Conservation (phyloP, 1,140 invertebrate genomes). For the Mylabris phalerata region DNA sequence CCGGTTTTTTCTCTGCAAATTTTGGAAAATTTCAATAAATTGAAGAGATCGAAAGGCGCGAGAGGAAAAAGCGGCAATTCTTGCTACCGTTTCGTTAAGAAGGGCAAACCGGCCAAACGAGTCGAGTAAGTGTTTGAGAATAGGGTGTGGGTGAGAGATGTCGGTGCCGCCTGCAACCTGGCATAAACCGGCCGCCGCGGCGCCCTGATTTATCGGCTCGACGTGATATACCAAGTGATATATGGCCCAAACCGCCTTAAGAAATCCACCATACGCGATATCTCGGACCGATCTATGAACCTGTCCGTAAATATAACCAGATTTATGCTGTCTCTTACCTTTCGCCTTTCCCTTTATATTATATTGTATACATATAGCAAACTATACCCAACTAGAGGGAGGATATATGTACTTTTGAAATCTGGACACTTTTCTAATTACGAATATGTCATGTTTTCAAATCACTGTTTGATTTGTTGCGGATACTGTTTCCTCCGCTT, state of each 20-base stretch:
- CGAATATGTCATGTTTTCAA: constrained; percentile 26
- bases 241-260: constrained; percentile 32
- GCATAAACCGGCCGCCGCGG: constrained; percentile 21
- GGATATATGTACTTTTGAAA: not conserved
- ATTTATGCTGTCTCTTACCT: constrained; percentile 30
- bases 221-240: constrained; percentile 38
- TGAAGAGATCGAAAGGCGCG: too few species aligned
- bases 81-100: too few species aligned
- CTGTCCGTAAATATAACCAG: constrained; percentile 37
- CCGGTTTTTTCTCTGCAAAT: too few species aligned
- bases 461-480: constrained; percentile 33
- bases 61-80: too few species aligned
- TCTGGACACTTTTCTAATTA: constrained; percentile 31
- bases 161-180: constrained; percentile 33
- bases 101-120: too few species aligned
- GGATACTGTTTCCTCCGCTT: not conserved
- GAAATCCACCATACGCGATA: constrained; percentile 38
- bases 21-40: too few species aligned
- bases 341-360: too few species aligned
- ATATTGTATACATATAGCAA: not conserved
- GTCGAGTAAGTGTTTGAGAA: too few species aligned
- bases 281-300: constrained; percentile 37
- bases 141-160: constrained; percentile 13
- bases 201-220: constrained; percentile 34
- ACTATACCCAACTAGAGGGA: too few species aligned